These are phyloP conservation scores for Pygoscelis antarcticus DNA, from an alignment of 2,113 vertebrate genomes.

Conservation along the genomic window DNA sequence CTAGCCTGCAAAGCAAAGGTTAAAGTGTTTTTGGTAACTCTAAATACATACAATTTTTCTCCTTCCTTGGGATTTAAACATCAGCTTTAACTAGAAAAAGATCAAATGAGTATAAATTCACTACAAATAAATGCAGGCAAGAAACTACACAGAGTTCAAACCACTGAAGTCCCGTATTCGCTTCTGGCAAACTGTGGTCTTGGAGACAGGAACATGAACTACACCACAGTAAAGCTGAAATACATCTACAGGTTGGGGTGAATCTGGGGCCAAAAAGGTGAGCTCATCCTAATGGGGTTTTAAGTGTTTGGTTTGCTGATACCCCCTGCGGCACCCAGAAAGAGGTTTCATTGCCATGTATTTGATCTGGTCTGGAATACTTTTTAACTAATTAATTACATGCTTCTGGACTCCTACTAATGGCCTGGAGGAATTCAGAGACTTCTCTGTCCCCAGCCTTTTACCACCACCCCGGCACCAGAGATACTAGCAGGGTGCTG, in stretches of 20 bases:
- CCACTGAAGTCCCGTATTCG: not conserved
- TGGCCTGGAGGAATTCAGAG: not conserved
- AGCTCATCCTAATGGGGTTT: not conserved
- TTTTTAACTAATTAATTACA: not conserved
- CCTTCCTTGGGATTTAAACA: not conserved
- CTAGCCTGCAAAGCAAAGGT: not conserved
- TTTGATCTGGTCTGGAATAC: not conserved
- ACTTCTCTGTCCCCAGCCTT: not conserved
- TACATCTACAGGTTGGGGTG: not conserved
- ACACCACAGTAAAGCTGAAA: not conserved
- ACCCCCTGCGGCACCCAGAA: fast-evolving
- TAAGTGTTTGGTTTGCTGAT: not conserved
- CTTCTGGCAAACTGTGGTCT: not conserved
- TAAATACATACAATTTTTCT: not conserved
- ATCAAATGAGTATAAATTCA: not conserved
- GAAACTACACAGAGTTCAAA: not conserved
- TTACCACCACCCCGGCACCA: fast-evolving
- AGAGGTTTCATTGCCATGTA: not conserved
- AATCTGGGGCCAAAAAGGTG: not conserved
- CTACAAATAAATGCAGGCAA: not conserved
- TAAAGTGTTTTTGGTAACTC: not conserved
- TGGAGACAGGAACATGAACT: not conserved
- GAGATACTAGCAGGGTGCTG: not conserved
- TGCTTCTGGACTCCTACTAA: not conserved
- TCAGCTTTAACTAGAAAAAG: not conserved